phyloP scores from a whole-genome alignment of 2,797 vertebrate species.

The Amblyopsis hoosieri region DNA sequence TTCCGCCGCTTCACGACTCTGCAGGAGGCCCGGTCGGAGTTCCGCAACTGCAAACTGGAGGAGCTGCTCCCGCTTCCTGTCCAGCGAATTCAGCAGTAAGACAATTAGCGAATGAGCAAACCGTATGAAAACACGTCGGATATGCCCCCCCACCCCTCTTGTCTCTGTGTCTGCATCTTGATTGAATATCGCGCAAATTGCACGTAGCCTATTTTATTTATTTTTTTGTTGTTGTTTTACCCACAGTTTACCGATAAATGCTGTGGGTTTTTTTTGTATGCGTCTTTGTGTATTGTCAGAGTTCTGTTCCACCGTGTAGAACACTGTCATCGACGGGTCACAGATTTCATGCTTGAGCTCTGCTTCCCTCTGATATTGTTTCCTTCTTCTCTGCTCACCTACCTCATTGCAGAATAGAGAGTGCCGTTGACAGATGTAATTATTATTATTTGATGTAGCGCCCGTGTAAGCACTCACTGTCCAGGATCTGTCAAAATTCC shows the following conservation, averaged over 20 bases:
- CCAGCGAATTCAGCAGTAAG: conserved; percentile 86
- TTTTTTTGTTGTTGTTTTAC: neutral
- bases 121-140: neutral
- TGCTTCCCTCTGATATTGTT: conserved; percentile 44
- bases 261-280: neutral
- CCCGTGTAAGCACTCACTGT: conserved; percentile 56
- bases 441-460: conserved; percentile 69
- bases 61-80: conserved; percentile 87
- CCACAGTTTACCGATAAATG: neutral
- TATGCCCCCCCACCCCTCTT: neutral
- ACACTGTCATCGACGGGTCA: conserved; percentile 45
- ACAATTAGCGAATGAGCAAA: neutral
- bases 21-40: conserved; percentile 88
- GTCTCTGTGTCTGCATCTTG: neutral
- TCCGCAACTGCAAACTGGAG: conserved; percentile 80
- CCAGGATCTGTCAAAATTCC: conserved; percentile 82
- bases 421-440: conserved; percentile 65
- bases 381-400: conserved; percentile 33
- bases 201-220: neutral
- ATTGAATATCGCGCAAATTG: neutral
- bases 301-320: conserved; percentile 32
- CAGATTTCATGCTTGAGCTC: conserved; percentile 52
- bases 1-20: conserved; percentile 89
- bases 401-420: conserved; percentile 26
- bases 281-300: neutral